Evolutionary conservation across 2,797 vertebrate species (phyloP).

Genomic region (Hyperoplus immaculatus): DNA sequence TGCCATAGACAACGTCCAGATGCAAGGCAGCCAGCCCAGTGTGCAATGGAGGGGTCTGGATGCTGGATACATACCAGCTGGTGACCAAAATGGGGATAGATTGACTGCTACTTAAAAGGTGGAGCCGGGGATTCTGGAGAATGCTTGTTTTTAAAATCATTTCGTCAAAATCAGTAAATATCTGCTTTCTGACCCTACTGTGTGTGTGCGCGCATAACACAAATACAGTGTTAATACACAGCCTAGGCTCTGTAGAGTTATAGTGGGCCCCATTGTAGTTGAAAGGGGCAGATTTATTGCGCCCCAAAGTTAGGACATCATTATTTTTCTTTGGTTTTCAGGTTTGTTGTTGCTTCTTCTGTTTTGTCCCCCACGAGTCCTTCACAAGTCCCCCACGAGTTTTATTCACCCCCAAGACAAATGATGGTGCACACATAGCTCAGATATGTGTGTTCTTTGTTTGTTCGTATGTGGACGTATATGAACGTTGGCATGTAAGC

Average conservation of each 20-base stretch:
- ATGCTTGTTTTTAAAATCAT: too few relatives aligned
- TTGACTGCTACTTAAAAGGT: constrained; percentile 8
- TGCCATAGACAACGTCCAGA: constrained; percentile 45
- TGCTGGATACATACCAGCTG: constrained; percentile 3
- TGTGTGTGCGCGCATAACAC: too few relatives aligned
- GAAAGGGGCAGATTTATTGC: too few relatives aligned
- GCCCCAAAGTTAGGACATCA: constrained; percentile 60
- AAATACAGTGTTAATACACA: too few relatives aligned
- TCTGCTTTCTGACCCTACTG: too few relatives aligned
- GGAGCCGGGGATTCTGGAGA: too few relatives aligned
- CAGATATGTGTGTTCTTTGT: constrained; percentile 23
- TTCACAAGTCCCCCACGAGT: not conserved
- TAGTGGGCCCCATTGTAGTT: too few relatives aligned
- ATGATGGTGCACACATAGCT: constrained; percentile 30
- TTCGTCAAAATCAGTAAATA: too few relatives aligned
- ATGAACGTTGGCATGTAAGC: constrained; percentile 38
- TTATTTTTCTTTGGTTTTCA: constrained; percentile 56
- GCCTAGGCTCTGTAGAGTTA: too few relatives aligned
- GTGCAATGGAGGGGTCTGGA: constrained; percentile 25
- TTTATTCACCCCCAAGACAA: constrained; percentile 20
- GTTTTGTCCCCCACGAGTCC: constrained; percentile 11
- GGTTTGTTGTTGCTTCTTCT: constrained; percentile 7
- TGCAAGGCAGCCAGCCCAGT: constrained; percentile 44
- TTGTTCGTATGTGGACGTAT: not conserved
- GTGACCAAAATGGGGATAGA: not conserved